These are phyloP conservation scores for Paramormyrops kingsleyae DNA, from an alignment of 2,113 vertebrate genomes.

Conservation along the genomic window DNA sequence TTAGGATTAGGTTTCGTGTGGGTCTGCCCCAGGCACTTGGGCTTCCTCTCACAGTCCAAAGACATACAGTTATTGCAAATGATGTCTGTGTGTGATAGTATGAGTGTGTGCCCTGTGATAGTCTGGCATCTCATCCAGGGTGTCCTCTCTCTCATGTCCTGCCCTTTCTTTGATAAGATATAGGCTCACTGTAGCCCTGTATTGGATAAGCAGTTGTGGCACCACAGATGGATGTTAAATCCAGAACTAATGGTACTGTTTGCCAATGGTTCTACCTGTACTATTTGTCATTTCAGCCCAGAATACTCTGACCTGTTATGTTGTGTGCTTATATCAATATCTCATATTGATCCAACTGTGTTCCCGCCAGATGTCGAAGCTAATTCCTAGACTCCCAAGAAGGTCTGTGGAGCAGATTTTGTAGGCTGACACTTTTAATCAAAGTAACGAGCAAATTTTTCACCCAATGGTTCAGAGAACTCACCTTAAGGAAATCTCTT, in stretches of 20 bases:
- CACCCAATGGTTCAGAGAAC: not conserved
- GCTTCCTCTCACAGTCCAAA: not conserved
- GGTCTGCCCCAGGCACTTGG: not conserved
- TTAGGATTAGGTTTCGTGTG: not conserved
- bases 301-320: not conserved
- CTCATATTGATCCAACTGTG: not conserved
- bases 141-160: not conserved
- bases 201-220: not conserved
- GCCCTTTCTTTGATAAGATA: not conserved
- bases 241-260: not conserved
- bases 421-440: not conserved
- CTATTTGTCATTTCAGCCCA: not conserved
- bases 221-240: not conserved
- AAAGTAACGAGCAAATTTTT: not conserved
- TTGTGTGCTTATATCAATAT: not conserved
- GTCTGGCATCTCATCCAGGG: not conserved
- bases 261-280: not conserved
- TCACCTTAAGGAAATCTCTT: not conserved
- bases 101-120: not conserved
- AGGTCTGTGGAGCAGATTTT: not conserved
- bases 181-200: not conserved
- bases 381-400: not conserved
- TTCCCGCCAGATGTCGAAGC: not conserved
- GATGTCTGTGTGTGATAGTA: not conserved
- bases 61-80: not conserved